Conservation (phyloP, 2,797 vertebrate genomes). For the Semaprochilodus insignis region DNA sequence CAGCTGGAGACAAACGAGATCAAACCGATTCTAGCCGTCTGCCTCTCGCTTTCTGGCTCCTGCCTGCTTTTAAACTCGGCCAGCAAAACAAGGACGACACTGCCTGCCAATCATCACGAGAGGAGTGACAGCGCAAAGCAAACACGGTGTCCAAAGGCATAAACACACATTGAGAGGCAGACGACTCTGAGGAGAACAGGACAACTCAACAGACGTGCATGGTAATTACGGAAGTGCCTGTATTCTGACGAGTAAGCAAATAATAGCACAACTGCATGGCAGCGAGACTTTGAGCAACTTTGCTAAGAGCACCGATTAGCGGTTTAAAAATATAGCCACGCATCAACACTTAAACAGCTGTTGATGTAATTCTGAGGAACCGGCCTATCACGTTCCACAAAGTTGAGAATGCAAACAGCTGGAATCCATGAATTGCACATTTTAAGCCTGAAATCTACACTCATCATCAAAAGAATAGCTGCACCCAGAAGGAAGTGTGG, state of each 20-base stretch:
- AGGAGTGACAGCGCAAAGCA: constrained; percentile 5
- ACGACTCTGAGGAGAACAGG: not conserved
- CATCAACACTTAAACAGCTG: constrained; percentile 42
- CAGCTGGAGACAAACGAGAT: constrained; percentile 34
- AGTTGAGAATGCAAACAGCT: constrained; percentile 31
- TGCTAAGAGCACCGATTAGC: constrained; percentile 6
- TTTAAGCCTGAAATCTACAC: constrained; percentile 4
- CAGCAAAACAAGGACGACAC: constrained; percentile 12
- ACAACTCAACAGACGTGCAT: not conserved
- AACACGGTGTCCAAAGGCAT: constrained; percentile 4
- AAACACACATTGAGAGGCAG: not conserved
- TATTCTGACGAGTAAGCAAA: constrained; percentile 1
- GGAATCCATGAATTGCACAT: constrained; percentile 25
- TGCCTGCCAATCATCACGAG: constrained; percentile 38
- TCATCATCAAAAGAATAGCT: no score
- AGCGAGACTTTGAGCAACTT: not conserved
- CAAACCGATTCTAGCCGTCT: not conserved
- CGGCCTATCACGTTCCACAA: not conserved
- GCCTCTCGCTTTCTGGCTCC: not conserved
- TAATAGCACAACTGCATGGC: not conserved
- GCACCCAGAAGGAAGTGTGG: no score
- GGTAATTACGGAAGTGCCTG: constrained; percentile 19
- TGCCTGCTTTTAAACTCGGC: constrained; percentile 1
- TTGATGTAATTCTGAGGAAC: not conserved
- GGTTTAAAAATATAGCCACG: not conserved